phyloP scores from a whole-genome alignment of 2,888 invertebrate genomes.

The Aporophyla nigra region DNA sequence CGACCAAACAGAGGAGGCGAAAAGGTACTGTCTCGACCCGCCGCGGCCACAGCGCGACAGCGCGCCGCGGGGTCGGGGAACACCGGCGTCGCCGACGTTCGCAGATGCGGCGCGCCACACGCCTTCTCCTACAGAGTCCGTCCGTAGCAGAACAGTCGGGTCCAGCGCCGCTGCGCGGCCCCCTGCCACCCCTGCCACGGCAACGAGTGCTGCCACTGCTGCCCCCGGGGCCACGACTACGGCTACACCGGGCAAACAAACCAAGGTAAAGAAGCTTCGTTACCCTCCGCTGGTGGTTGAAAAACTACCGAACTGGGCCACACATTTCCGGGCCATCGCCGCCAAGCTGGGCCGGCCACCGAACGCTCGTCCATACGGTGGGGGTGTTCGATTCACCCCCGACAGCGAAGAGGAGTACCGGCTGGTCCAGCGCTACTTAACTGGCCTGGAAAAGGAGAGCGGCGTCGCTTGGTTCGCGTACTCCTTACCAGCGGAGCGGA shows the following conservation, averaged over 20 bases:
- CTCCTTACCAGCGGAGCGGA: conserved; percentile 6
- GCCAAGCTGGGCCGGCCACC: neutral
- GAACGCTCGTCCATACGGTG: fast-evolving
- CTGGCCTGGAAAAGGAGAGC: neutral
- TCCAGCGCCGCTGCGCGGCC: too few species aligned
- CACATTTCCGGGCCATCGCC: neutral
- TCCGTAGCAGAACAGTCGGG: too few species aligned
- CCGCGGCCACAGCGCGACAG: neutral
- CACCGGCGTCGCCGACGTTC: neutral
- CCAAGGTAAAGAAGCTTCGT: neutral
- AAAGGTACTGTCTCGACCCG: neutral
- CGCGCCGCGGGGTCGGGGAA: neutral
- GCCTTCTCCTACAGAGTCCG: neutral
- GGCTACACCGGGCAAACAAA: too few species aligned
- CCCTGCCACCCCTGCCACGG: too few species aligned
- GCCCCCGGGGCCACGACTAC: too few species aligned
- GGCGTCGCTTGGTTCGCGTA: neutral
- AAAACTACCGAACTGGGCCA: neutral
- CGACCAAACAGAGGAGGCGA: too few species aligned
- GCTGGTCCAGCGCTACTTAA: neutral
- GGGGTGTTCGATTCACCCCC: neutral
- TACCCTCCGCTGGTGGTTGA: neutral
- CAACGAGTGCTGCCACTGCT: too few species aligned
- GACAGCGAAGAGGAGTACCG: neutral
- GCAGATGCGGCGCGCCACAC: neutral